Evolutionary conservation across 37 sponge, comb jelly and placozoan genomes (phyloP), one percentile per base, ranked within the genome.

Genomic region (Eunapius fragilis): DNA sequence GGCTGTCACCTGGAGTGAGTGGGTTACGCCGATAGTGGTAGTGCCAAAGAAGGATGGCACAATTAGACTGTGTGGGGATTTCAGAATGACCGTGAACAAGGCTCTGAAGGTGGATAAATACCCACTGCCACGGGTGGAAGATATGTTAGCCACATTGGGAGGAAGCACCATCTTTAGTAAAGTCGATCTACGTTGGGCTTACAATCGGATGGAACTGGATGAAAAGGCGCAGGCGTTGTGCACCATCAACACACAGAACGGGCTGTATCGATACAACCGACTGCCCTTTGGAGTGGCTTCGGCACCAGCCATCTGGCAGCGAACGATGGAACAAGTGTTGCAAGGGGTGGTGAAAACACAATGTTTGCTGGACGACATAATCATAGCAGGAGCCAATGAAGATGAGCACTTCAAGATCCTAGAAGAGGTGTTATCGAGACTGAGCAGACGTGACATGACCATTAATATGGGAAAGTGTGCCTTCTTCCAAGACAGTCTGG

Each of bases 51-150:
- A 41, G 41, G 41, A 41, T 41, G 41, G 41, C 41, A 41, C 41
- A 41, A 41, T 41, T 41, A 41, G 41, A 41, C 41, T 41, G 41
- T 41, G 41, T 11, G 58, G 58, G 58, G 58, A 58, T 58, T 58
- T 58, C 58, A 58, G 14, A 17, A 17, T 58, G 14, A 85, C 86
- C 6, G 41, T 85, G 41, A 85, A 85, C 76, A 45, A 32, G 24
- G 19, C 34, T 23, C 9, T 85, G 17, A 31, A 58, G 26, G 75
- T 75, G 28, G 35, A 26, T 9, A n/a, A 48, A 4, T 78, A 85
- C n/a, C 86, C 86, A 4, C 25, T 85, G 58, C 86, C 86, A 31
- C 37, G 48, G n/a, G 38, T 69, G 0, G 79, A 85, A 30, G 79
- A 85, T 23, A 77, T 74, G 28, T 78, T 85, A 0, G 26, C 77